Evolutionary conservation across 2,113 vertebrate species (phyloP), one percentile per base, ranked within the genome.

Genomic region (Pagrus major): DNA sequence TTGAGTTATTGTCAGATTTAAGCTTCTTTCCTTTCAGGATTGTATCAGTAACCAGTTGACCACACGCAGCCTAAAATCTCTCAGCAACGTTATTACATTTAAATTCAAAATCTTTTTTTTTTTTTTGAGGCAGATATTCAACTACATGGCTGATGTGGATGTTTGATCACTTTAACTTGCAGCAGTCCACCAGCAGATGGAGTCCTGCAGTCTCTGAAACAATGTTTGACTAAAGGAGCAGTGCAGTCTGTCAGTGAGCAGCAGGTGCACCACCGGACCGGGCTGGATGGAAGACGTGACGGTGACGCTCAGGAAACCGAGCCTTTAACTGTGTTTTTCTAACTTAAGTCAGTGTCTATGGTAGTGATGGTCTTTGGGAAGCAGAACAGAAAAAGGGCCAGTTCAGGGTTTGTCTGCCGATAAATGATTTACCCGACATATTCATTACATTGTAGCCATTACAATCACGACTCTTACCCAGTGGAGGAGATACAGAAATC

Each of bases 131-230:
- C 18, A 29, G n/a, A 58, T 7, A 25, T 55, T 74, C 3, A 44
- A 54, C 67, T 29, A 42, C 12, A 66, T 51, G 6, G 54, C 8
- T 41, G 3, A 54, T 23, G 10, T 66, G 0, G 21, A 65, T 44
- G 12, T 54, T 25, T 66, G 52, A 6, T 49, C 5, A 25, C 37
- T 69, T 76, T 33, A 25, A 27, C 2, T 78, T 73, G 46, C 71
- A 65, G 21, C 9, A 1, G 60, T 64, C 6, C 14, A 70, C 85
- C 91, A 87, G 84, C 79, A 92, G 92, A 80, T 72, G 88, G 91
- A 63, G 83, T 51, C 72, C 51, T 84, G 20, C 52, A 35, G 29
- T 59, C 46, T 66, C 35, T 56, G 59, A 46, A 71, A 21, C 9
- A 54, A 14, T 15, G 10, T 10, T 21, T 10, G 18, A 5, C 6